Conservation (phyloP, 2,888 invertebrate genomes). For the Peribatodes rhomboidaria region DNA sequence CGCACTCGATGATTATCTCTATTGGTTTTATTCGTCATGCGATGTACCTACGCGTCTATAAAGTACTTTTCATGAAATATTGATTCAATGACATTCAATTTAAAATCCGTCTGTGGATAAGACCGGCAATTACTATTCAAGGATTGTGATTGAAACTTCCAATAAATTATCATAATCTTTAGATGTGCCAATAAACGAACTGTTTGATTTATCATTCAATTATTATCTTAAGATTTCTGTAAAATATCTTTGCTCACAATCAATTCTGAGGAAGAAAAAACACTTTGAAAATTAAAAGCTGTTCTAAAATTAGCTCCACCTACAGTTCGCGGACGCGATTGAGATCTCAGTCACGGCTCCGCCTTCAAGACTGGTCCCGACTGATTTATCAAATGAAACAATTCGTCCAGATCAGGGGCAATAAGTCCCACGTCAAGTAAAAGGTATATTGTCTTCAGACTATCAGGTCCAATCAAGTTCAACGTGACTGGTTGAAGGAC, state of each 20-base stretch:
- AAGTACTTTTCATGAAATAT: too few relatives aligned
- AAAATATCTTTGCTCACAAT: not conserved
- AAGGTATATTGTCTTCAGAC: conserved; percentile 23
- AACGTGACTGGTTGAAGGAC: conserved; percentile 25
- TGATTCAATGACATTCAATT: too few relatives aligned
- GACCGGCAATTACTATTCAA: not conserved
- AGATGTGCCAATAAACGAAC: too few relatives aligned
- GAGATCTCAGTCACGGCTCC: conserved; percentile 39
- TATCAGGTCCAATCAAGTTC: conserved; percentile 22
- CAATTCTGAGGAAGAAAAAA: not conserved
- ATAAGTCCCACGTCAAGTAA: conserved; percentile 23
- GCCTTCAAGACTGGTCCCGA: conserved; percentile 13
- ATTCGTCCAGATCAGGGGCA: conserved; percentile 28
- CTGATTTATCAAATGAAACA: conserved; percentile 27
- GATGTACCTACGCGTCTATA: not conserved
- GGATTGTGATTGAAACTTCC: not conserved
- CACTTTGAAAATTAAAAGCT: conserved; percentile 1
- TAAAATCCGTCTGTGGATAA: not conserved
- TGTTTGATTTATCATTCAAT: not conserved
- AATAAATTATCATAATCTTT: too few relatives aligned
- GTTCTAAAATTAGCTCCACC: conserved; percentile 34
- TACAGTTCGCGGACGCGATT: conserved; percentile 24
- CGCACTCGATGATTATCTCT: conserved; percentile 50
- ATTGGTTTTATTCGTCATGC: conserved; percentile 32
- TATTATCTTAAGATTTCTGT: not conserved